Conservation (phyloP, 2,797 vertebrate species). For the Chelmon rostratus region DNA sequence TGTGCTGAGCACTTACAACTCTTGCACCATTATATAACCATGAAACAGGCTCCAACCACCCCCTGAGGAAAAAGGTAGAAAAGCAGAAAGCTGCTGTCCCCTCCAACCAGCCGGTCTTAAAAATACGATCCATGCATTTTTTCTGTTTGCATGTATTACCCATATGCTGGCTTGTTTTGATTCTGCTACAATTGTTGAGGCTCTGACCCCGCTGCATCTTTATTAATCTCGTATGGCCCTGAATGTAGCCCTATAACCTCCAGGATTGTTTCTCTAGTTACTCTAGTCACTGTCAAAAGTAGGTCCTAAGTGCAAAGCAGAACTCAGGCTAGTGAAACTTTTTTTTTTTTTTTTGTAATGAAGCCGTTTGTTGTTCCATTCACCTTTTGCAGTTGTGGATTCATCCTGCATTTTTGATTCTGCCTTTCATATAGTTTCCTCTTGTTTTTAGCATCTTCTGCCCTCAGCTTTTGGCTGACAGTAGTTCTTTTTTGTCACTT, state of each 20-base stretch:
- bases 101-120: not conserved
- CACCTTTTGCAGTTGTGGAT: not conserved
- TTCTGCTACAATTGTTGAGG: not conserved
- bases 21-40: not conserved
- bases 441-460: not conserved
- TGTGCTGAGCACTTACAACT: not conserved
- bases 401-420: not conserved
- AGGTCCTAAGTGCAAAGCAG: not conserved
- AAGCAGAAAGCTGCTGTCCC: not conserved
- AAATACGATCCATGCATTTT: not conserved
- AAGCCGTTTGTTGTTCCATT: not conserved
- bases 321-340: not conserved
- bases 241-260: not conserved
- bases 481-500: not conserved
- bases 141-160: too few relatives aligned
- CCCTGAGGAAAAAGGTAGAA: not conserved
- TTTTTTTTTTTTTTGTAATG: not conserved
- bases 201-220: not conserved
- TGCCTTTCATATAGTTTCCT: not conserved
- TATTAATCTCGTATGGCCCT: not conserved
- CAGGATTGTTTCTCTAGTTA: not conserved
- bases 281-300: not conserved
- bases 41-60: not conserved
- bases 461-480: fast-evolving
- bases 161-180: not conserved